Evolutionary conservation across 2,113 vertebrate species (phyloP).

Genomic region (Sprattus sprattus): DNA sequence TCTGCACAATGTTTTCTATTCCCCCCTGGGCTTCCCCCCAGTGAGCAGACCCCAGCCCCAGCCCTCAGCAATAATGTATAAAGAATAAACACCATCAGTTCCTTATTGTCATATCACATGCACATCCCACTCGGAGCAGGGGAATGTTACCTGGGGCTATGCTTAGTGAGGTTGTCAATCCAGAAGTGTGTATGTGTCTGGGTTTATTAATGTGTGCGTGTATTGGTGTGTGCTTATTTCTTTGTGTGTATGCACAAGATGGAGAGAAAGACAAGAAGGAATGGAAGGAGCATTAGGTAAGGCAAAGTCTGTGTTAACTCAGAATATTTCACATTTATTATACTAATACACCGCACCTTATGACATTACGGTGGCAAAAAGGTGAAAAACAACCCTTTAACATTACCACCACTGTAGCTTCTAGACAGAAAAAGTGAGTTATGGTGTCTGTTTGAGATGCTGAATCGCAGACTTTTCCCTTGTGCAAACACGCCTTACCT

Average conservation of each 20-base stretch:
- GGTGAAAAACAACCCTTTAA: neutral
- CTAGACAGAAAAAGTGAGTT: neutral
- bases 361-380: neutral
- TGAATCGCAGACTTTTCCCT: neutral
- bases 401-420: neutral
- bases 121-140: constrained; percentile 54
- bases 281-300: neutral
- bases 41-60: constrained; percentile 51
- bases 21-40: constrained; percentile 47
- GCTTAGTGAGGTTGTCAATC: constrained; percentile 56
- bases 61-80: constrained; percentile 67
- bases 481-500: neutral
- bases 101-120: constrained; percentile 62
- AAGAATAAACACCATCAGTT: constrained; percentile 64
- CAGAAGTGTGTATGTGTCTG: constrained; percentile 33
- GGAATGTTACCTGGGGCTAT: constrained; percentile 59
- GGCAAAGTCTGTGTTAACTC: neutral
- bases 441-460: neutral
- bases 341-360: neutral
- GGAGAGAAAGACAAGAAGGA: neutral
- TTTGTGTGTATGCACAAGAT: neutral
- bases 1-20: constrained; percentile 50
- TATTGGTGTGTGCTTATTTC: neutral
- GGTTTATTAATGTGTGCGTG: neutral
- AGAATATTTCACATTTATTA: neutral